Conservation (phyloP, 2,113 vertebrate genomes). For the Tylochromis polylepis region DNA sequence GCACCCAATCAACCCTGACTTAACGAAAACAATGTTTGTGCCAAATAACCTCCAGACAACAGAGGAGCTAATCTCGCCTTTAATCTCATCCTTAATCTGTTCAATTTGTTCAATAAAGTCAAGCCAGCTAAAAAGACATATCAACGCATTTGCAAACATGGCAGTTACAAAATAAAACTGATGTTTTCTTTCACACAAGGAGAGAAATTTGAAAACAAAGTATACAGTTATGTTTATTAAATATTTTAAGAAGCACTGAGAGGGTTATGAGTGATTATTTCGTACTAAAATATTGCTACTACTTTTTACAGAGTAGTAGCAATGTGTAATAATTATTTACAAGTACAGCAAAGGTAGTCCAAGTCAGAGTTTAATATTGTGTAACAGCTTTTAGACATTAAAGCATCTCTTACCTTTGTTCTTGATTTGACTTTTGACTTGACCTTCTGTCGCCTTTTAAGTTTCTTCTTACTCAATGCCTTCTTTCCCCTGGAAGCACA, state of each 20-base stretch:
- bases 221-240: background rate
- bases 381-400: background rate
- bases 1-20: background rate
- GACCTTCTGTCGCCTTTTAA: conserved; percentile 96
- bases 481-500: conserved; percentile 87
- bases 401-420: conserved; percentile 84
- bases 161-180: background rate
- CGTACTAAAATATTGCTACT: background rate
- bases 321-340: background rate
- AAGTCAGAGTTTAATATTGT: background rate
- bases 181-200: background rate
- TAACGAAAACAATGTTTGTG: conserved; percentile 2
- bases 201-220: background rate
- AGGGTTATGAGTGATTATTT: background rate
- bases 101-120: background rate
- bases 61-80: background rate
- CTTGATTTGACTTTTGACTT: conserved; percentile 96
- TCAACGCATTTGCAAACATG: background rate
- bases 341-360: background rate
- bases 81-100: conserved; percentile 7
- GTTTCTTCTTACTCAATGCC: conserved; percentile 96
- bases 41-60: background rate
- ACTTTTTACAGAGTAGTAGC: background rate
- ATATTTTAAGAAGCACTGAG: background rate
- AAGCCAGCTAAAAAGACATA: background rate